A percentile compares a stretch with the other conserved stretches of the same genome.
Conservation (phyloP, 2,113 vertebrate genomes). For the Elanoides forficatus region DNA sequence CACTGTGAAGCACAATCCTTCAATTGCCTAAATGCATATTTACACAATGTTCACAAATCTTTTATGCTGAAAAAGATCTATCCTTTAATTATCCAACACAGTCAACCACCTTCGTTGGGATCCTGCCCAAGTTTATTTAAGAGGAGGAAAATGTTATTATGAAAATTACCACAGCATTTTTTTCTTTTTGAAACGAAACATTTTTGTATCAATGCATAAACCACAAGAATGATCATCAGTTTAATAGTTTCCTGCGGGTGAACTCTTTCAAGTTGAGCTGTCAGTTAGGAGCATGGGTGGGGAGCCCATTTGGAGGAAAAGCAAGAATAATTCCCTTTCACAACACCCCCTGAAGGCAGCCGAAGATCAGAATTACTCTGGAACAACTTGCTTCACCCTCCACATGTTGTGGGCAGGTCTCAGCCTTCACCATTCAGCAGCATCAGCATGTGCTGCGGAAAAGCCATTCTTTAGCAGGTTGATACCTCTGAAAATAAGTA, state of each 20-base stretch:
- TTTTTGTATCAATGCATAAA: slow-evolving; percentile 69
- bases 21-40: slow-evolving; percentile 27
- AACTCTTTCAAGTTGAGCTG: slow-evolving; percentile 69
- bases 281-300: slow-evolving; percentile 52
- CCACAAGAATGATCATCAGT: slow-evolving; percentile 75
- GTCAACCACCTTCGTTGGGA: slow-evolving; percentile 63
- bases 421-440: background rate
- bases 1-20: slow-evolving; percentile 9
- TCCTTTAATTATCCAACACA: slow-evolving; percentile 28
- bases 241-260: slow-evolving; percentile 73
- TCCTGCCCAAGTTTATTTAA: slow-evolving; percentile 73
- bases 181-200: slow-evolving; percentile 33
- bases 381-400: background rate
- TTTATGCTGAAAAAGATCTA: slow-evolving; percentile 19
- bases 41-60: slow-evolving; percentile 50
- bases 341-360: slow-evolving; percentile 18
- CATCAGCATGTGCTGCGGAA: background rate
- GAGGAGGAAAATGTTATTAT: slow-evolving; percentile 69
- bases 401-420: background rate
- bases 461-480: background rate
- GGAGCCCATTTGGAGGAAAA: slow-evolving; percentile 24
- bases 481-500: background rate
- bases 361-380: background rate
- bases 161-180: slow-evolving; percentile 62
- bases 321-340: slow-evolving; percentile 12